Evolutionary conservation across 2,113 vertebrate genomes (phyloP).

Genomic region (Campylomormyrus numenius): DNA sequence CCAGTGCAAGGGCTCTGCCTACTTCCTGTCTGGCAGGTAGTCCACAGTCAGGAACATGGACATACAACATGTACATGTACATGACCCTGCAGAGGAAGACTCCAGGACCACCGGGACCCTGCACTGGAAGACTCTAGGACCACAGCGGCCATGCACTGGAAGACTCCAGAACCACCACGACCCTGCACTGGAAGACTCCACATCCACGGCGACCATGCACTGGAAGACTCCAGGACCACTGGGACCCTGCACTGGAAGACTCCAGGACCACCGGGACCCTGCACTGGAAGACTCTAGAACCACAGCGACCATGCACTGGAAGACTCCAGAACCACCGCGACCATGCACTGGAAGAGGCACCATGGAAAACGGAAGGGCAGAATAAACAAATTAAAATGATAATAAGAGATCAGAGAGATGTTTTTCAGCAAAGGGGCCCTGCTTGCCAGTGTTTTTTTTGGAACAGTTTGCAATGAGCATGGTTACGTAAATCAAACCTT

Average conservation of each 20-base stretch:
- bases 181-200: neutral
- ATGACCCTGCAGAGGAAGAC: neutral
- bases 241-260: neutral
- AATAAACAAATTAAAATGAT: neutral
- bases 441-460: neutral
- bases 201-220: neutral
- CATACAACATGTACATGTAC: neutral
- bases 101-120: neutral
- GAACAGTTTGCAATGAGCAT: neutral
- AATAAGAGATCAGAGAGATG: neutral
- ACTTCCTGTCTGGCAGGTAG: neutral
- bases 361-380: neutral
- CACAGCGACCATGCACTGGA: neutral
- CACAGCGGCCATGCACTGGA: neutral
- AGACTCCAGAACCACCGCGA: neutral
- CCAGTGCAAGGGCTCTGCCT: neutral
- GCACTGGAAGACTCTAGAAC: neutral
- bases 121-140: neutral
- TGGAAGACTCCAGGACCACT: neutral
- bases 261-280: neutral
- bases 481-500: neutral
- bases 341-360: neutral
- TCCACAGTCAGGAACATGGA: neutral
- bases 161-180: neutral
- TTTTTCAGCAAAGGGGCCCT: neutral